phyloP scores from a whole-genome alignment of 2,888 invertebrate species.

The Cephonodes hylas region DNA sequence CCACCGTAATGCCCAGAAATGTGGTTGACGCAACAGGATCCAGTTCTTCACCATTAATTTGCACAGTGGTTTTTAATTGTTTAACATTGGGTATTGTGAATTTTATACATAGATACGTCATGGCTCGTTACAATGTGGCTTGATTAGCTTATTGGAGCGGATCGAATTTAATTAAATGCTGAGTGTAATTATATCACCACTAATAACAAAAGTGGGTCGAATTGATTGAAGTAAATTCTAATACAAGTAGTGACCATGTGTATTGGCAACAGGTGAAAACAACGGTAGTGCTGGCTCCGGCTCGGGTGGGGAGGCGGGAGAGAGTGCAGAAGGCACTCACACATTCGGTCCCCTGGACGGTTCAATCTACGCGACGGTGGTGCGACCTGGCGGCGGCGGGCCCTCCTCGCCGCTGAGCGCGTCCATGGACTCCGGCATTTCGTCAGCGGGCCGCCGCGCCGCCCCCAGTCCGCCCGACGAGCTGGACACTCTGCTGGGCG shows the following conservation, averaged over 20 bases:
- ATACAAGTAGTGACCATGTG: neutral
- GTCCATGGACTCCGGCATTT: conserved; percentile 95
- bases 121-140: neutral
- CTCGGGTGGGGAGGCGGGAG: conserved; percentile 67
- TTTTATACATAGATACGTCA: too few relatives aligned
- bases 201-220: conserved; percentile 26
- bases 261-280: conserved; percentile 76
- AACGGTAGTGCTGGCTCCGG: conserved; percentile 76
- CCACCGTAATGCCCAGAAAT: too few relatives aligned
- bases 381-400: conserved; percentile 69
- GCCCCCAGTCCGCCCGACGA: conserved; percentile 82
- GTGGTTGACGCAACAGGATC: too few relatives aligned
- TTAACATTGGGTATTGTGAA: too few relatives aligned
- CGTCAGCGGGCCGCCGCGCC: conserved; percentile 85
- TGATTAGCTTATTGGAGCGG: conserved; percentile 53
- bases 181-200: conserved; percentile 56
- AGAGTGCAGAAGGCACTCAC: conserved; percentile 80
- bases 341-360: conserved; percentile 94
- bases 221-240: neutral
- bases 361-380: conserved; percentile 91
- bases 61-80: too few relatives aligned
- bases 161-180: conserved; percentile 65
- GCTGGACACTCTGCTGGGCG: conserved; percentile 91
- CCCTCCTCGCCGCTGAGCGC: conserved; percentile 88
- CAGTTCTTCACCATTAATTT: too few relatives aligned